Base-by-base conservation (phyloP, 2,888 invertebrate genomes). In the Perizoma flavofasciatum region DNA sequence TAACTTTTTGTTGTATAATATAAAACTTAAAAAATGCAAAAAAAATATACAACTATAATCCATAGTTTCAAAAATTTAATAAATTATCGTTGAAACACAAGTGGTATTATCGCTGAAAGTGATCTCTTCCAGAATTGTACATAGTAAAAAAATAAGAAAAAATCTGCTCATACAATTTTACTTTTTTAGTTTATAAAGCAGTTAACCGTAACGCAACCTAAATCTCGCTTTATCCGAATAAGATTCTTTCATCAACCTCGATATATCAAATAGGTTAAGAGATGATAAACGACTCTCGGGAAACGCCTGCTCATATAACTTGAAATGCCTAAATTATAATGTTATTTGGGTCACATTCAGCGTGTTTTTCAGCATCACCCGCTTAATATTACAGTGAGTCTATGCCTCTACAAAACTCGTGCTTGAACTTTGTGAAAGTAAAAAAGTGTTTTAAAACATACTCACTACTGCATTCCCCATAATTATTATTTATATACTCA, bases 291-390 rank as follows among this genome's bases (percentile, higher is more conserved):
- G 69, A 63, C 62, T 55, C 55, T 53, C 49, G 47, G 59, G 63
- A 67, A 67, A 67, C 59, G 69, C 65, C 48, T 62, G 60, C 65
- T 69, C 69, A 69, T 63, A 65, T 63, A 65, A 69, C 60, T 62
- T 58, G 69, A 66, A 63, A 69, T 65, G 62, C 59, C 55, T 47
- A 61, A 69, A 69, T 69, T 67, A 65, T 64, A 64, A 68, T 62
- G 61, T 68, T 69, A 67, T 69, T 67, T 69, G 65, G 67, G 65
- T 59, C 69, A 63, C 59, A 68, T 63, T 62, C 62, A 59, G 54
- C 53, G 52, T 55, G 59, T 62, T 61, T 63, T 62, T 58, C 52
- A 45, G 55, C 64, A 64, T 59, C 57, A 58, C 54, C 61, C 58
- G 33, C 54, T 61, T 58, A 64, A 64, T 68, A 65, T 56, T 68